Evolutionary conservation across 2,888 invertebrate genomes (phyloP).

Genomic region (Siphonodentalium dalli): DNA sequence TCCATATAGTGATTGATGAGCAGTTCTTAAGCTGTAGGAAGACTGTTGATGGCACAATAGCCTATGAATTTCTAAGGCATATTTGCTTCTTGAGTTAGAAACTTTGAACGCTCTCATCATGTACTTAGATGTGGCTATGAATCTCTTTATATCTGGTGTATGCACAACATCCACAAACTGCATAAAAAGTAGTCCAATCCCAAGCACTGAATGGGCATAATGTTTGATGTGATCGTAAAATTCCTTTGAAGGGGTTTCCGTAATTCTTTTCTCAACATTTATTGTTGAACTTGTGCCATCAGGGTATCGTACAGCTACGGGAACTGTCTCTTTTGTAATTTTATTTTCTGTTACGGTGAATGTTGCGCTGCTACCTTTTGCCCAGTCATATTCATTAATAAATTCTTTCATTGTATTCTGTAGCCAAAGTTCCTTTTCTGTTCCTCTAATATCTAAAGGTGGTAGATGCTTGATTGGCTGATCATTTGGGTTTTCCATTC

Average conservation of each 20-base stretch:
- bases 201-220: neutral
- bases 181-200: neutral
- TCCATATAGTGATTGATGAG: conserved; percentile 1
- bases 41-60: conserved; percentile 1
- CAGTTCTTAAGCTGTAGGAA: conserved; percentile 1
- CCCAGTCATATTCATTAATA: conserved; percentile 2
- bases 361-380: too few relatives aligned
- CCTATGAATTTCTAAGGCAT: neutral
- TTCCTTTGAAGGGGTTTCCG: too few relatives aligned
- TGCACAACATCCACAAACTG: conserved; percentile 1
- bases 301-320: too few relatives aligned
- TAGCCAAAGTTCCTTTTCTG: neutral
- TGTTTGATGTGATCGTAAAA: conserved; percentile 1
- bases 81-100: neutral
- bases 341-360: too few relatives aligned
- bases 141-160: neutral
- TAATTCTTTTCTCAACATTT: too few relatives aligned
- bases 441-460: neutral
- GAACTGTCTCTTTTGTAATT: too few relatives aligned
- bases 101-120: neutral
- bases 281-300: too few relatives aligned
- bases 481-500: too few relatives aligned
- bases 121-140: neutral
- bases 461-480: too few relatives aligned
- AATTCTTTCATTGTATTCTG: neutral